Conservation (phyloP, 2,113 vertebrate species). For the Tapirus terrestris region DNA sequence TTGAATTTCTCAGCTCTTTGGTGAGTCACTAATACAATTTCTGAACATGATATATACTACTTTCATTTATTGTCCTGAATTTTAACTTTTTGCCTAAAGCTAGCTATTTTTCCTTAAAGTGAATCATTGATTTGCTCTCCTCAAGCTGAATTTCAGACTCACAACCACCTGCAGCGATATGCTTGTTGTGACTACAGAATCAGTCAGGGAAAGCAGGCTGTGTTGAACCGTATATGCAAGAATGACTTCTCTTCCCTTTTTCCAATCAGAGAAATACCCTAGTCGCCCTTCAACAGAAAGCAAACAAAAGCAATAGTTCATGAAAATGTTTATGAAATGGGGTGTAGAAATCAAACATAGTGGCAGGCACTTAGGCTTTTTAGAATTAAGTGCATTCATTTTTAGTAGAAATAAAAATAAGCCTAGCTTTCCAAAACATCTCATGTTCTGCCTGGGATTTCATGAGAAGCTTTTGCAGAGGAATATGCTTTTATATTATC, state of each 20-base stretch:
- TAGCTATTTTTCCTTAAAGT: conserved; percentile 68
- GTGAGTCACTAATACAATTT: conserved; percentile 55
- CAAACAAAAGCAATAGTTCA: conserved; percentile 60
- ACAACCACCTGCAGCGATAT: conserved; percentile 46
- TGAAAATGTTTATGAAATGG: conserved; percentile 57
- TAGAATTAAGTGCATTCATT: conserved; percentile 17
- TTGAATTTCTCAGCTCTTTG: conserved; percentile 43
- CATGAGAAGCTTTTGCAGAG: neutral
- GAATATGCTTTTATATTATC: conserved; percentile 14
- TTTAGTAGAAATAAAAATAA: conserved; percentile 53
- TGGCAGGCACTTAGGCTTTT: neutral
- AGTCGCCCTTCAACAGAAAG: neutral
- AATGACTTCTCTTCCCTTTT: conserved; percentile 19
- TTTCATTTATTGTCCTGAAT: conserved; percentile 62
- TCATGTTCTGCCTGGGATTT: neutral
- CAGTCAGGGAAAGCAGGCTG: conserved; percentile 35
- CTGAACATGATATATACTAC: neutral
- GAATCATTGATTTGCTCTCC: conserved; percentile 69
- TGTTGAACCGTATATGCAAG: conserved; percentile 51
- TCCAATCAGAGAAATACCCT: conserved; percentile 28
- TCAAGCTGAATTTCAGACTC: conserved; percentile 54
- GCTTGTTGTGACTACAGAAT: conserved; percentile 64
- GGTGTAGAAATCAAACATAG: conserved; percentile 32
- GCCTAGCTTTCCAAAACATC: neutral
- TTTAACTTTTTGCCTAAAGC: conserved; percentile 63